Evolutionary conservation across 2,888 invertebrate species (phyloP).

Genomic region (Hololepta plana): DNA sequence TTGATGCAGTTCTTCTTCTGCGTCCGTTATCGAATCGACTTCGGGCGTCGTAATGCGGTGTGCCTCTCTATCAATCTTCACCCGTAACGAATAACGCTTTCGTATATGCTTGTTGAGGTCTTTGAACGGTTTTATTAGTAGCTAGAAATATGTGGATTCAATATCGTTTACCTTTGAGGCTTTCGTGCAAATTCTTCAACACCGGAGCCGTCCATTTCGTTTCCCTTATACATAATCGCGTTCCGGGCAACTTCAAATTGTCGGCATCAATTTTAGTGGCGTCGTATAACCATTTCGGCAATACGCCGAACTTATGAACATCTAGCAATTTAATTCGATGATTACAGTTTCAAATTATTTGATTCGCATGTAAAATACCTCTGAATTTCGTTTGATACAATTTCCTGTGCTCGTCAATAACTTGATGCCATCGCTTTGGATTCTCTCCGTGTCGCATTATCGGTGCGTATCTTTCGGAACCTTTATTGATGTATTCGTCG

Average conservation of each 20-base stretch:
- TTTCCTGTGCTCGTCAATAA: conserved; percentile 23
- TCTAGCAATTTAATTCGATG: conserved; percentile 18
- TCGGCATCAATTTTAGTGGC: conserved; percentile 29
- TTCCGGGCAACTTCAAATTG: conserved; percentile 23
- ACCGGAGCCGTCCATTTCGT: conserved; percentile 48
- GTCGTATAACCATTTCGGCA: conserved; percentile 32
- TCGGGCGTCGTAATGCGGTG: conserved; percentile 7
- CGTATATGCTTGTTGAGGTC: not conserved
- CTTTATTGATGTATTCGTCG: conserved; percentile 33
- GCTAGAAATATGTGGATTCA: not conserved
- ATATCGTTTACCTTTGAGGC: conserved; percentile 31
- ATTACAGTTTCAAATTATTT: conserved; percentile 1
- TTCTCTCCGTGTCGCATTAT: conserved; percentile 44
- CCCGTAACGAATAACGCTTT: conserved; percentile 6
- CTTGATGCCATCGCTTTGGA: conserved; percentile 39
- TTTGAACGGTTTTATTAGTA: no score
- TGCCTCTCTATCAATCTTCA: conserved; percentile 5
- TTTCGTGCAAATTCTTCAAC: conserved; percentile 36
- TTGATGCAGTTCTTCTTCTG: conserved; percentile 28
- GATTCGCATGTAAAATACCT: conserved; percentile 12
- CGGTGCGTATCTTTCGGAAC: conserved; percentile 45
- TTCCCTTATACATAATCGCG: conserved; percentile 36
- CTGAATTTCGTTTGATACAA: conserved; percentile 21
- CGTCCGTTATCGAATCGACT: conserved; percentile 4
- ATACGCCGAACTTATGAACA: conserved; percentile 28